A percentile compares a stretch with the other conserved stretches of the same genome.
These are phyloP conservation scores for Hermetia illucens DNA, from an alignment of 1,140 invertebrate species.

Conservation along the genomic window DNA sequence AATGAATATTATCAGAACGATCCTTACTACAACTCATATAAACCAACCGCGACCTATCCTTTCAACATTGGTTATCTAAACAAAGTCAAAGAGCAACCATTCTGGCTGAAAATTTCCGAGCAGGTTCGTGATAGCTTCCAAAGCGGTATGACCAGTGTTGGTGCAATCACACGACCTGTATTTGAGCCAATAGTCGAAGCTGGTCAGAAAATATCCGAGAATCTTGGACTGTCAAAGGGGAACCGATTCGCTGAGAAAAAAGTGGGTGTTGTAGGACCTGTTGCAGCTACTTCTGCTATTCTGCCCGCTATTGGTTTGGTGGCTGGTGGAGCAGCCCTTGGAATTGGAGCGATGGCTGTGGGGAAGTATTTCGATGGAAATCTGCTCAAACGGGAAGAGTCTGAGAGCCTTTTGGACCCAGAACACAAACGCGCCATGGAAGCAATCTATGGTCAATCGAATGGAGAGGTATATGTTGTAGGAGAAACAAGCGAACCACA, in stretches of 20 bases:
- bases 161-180: constrained; percentile 36
- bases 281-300: constrained; percentile 39
- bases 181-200: constrained; percentile 57
- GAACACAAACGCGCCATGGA: constrained; percentile 41
- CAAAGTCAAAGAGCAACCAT: constrained; percentile 37
- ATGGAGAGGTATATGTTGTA: neutral
- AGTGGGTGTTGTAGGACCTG: constrained; percentile 43
- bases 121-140: constrained; percentile 55
- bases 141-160: constrained; percentile 50
- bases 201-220: constrained; percentile 60
- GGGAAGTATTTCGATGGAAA: constrained; percentile 54
- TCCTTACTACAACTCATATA: constrained; percentile 34
- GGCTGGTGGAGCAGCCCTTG: constrained; percentile 61
- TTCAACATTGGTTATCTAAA: constrained; percentile 38
- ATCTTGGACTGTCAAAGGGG: constrained; percentile 44
- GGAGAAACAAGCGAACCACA: neutral
- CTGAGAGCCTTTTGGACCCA: constrained; percentile 33
- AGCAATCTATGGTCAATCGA: neutral
- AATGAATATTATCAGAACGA: constrained; percentile 36
- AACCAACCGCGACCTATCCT: constrained; percentile 34
- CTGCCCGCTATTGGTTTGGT: constrained; percentile 59
- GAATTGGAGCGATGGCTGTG: constrained; percentile 61
- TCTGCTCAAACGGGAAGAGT: constrained; percentile 36
- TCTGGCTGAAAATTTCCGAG: constrained; percentile 57
- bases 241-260: constrained; percentile 46